Percentiles rank a stretch among this genome's conserved stretches.
These are phyloP conservation scores for Spodoptera littoralis DNA, from an alignment of 2,888 invertebrate genomes.

Conservation along the genomic window DNA sequence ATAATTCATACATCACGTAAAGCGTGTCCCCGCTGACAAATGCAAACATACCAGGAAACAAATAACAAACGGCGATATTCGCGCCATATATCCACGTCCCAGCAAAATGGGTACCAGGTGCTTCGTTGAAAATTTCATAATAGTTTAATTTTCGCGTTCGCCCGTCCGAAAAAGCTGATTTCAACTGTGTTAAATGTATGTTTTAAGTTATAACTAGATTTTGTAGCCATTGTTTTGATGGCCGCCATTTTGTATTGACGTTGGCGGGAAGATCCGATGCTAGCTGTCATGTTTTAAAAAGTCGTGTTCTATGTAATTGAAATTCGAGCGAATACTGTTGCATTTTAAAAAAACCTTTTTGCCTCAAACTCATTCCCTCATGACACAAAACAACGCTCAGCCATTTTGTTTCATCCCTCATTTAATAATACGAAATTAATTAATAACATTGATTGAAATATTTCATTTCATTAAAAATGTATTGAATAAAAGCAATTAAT, in stretches of 20 bases:
- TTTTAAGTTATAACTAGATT: slow-evolving; percentile 46
- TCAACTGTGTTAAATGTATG: slow-evolving; percentile 39
- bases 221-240: slow-evolving; percentile 41
- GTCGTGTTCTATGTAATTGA: slow-evolving; percentile 10
- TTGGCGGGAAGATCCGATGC: slow-evolving; percentile 15
- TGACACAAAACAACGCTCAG: too few species aligned
- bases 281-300: slow-evolving; percentile 27
- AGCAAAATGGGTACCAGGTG: slow-evolving; percentile 67
- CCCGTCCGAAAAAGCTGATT: slow-evolving; percentile 55
- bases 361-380: too few species aligned
- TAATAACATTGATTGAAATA: too few species aligned
- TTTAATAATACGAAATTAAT: too few species aligned
- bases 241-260: slow-evolving; percentile 15
- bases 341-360: too few species aligned
- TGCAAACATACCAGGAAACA: slow-evolving; percentile 64
- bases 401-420: too few species aligned
- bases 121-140: slow-evolving; percentile 63
- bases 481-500: too few species aligned
- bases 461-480: too few species aligned
- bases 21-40: slow-evolving; percentile 64
- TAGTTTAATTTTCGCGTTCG: slow-evolving; percentile 65
- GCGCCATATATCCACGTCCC: slow-evolving; percentile 65
- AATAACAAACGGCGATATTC: slow-evolving; percentile 67
- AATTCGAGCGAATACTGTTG: slow-evolving; percentile 2
- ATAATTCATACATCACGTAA: slow-evolving; percentile 51